These are phyloP conservation scores for Phylloscopus trochiloides DNA, from an alignment of 2,113 vertebrate genomes.

Conservation along the genomic window DNA sequence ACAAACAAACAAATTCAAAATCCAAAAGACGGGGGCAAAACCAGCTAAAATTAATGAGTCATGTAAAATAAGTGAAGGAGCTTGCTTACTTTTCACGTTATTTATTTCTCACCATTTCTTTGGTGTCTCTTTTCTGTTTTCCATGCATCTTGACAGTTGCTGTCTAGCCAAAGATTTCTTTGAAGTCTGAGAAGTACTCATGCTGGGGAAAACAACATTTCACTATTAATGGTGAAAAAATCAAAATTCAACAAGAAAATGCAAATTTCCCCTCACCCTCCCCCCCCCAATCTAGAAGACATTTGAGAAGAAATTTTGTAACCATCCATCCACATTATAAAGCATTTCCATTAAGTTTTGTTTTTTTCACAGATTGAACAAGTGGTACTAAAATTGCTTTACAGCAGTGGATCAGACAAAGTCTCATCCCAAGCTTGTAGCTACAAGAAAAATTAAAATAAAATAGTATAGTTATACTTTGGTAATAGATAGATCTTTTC, in stretches of 20 bases:
- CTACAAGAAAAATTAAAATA: not conserved
- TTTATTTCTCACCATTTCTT: not conserved
- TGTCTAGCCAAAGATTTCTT: not conserved
- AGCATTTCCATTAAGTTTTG: not conserved
- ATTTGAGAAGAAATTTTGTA: not conserved
- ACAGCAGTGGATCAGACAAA: not conserved
- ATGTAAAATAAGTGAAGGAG: not conserved
- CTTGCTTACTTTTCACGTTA: not conserved
- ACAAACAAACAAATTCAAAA: not conserved
- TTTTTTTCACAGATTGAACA: not conserved
- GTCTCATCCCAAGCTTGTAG: rapidly evolving
- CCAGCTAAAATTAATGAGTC: not conserved
- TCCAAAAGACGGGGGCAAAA: not conserved
- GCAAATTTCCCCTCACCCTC: not conserved
- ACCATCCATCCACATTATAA: not conserved
- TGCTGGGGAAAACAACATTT: not conserved
- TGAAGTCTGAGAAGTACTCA: not conserved
- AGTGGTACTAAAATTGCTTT: not conserved
- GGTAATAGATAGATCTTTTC: not conserved
- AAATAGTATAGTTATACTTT: not conserved
- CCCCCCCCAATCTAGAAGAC: not conserved
- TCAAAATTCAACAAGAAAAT: not conserved
- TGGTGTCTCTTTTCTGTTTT: not conserved
- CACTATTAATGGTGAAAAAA: not conserved
- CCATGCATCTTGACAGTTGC: not conserved